Base-by-base conservation (phyloP, 2,888 invertebrate species). In the Geotrupes spiniger region DNA sequence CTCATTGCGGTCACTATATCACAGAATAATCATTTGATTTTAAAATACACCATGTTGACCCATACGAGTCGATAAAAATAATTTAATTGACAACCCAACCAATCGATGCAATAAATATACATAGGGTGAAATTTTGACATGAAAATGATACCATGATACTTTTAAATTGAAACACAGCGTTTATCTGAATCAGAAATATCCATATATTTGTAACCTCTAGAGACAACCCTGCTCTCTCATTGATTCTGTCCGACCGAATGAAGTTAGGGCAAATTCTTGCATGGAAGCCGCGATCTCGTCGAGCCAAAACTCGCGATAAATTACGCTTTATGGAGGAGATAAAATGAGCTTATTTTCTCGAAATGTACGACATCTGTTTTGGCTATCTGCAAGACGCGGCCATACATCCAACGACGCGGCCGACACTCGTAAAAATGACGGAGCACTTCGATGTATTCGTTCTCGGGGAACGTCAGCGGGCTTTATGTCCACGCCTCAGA, bases 321-420 rank as follows among this genome's bases (percentile, higher is more conserved):
- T 73, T 70, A 66, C 63, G 61, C 64, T 73, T 72, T 72, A 72
- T 72, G 68, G 69, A 61, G 61, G 59, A 71, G 72, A 72, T 73
- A 73, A 73, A 73, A 70, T 69, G 69, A 71, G 70, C 71, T 72
- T 72, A 72, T 72, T 71, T 71, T 71, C 69, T 69, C 61, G 68
- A 71, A 21, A 71, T 71, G 70, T 69, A 71, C 66, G 71, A 71
- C 71, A 71, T 68, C 66, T 67, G 65, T 64, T 69, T 61, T 59
- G 63, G 67, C 64, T 66, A 64, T 66, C 65, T 66, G 59, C 61
- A 57, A 59, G 64, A 65, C 61, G 61, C 58, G 59, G 59, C 69
- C 68, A 69, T 70, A 60, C 59, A 62, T 64, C 62, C 58, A 56
- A 58, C 44, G 36, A 41, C 54, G 45, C 12, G 58, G 59, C 58